phyloP scores from a whole-genome alignment of 2,797 vertebrate genomes.

The Podarcis siculus region DNA sequence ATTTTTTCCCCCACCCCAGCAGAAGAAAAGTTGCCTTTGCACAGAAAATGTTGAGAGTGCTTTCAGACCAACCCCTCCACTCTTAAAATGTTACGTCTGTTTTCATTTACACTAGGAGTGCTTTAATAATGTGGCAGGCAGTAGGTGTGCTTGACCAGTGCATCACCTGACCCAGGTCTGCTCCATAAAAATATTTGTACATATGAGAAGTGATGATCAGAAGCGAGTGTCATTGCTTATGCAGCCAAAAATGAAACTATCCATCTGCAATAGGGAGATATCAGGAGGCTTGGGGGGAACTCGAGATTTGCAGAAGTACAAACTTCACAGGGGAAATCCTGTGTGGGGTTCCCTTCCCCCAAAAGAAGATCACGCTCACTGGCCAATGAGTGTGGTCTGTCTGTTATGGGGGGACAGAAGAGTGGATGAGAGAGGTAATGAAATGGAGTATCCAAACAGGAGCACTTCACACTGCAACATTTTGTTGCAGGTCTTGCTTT shows the following conservation, averaged over 20 bases:
- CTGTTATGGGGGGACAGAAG: neutral
- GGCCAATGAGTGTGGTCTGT: neutral
- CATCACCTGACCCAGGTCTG: neutral
- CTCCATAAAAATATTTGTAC: neutral
- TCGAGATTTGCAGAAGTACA: neutral
- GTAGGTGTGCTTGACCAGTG: no score
- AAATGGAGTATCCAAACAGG: neutral
- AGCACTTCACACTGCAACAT: neutral
- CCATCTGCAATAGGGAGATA: neutral
- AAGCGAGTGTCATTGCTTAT: neutral
- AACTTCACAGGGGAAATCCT: neutral
- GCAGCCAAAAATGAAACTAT: neutral
- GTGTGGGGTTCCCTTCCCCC: no score
- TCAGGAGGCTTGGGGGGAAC: neutral
- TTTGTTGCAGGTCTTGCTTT: neutral
- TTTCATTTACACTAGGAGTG: neutral
- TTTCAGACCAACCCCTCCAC: no score
- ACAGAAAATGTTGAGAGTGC: no score
- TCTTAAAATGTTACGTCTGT: neutral
- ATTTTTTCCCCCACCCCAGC: neutral
- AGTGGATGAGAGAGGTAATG: neutral
- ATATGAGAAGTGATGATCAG: neutral
- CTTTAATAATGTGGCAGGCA: neutral
- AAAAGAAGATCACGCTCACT: no score
- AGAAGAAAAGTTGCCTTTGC: neutral